Conservation (phyloP, 2,797 vertebrate species). For the Danio albolineatus region DNA sequence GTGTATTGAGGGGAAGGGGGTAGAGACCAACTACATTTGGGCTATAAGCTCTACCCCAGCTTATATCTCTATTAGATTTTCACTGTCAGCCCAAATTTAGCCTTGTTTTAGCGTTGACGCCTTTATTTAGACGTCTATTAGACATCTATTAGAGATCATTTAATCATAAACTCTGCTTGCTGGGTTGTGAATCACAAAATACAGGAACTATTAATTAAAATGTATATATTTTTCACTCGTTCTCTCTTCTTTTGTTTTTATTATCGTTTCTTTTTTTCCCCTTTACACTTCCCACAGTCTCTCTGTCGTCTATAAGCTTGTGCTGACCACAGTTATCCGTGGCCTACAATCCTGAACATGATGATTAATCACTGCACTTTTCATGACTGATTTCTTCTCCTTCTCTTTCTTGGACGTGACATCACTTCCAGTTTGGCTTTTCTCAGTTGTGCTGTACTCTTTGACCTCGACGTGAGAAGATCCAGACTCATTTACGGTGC, state of each 20-base stretch:
- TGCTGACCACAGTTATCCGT: slow-evolving; percentile 53
- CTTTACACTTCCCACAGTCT: neutral
- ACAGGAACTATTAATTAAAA: too few species aligned
- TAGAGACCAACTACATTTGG: too few species aligned
- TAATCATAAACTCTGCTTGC: too few species aligned
- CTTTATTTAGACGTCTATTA: too few species aligned
- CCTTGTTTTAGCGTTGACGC: too few species aligned
- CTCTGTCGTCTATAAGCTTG: slow-evolving; percentile 45
- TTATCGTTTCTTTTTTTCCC: neutral
- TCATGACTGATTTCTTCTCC: slow-evolving; percentile 17
- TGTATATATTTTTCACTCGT: neutral
- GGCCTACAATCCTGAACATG: slow-evolving; percentile 29
- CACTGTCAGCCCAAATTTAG: too few species aligned
- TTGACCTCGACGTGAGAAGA: neutral
- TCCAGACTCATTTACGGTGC: neutral
- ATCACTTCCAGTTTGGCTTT: slow-evolving; percentile 38
- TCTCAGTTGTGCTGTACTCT: neutral
- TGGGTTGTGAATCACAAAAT: too few species aligned
- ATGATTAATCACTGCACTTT: slow-evolving; percentile 39
- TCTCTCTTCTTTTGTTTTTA: neutral
- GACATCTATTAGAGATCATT: too few species aligned
- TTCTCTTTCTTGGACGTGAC: neutral
- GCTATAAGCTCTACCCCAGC: too few species aligned
- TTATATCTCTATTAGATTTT: too few species aligned
- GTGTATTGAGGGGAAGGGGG: too few species aligned